Evolutionary conservation across 1,140 invertebrate genomes (phyloP), one percentile per base, ranked within the genome.

Genomic region (Metopolophium dirhodum): DNA sequence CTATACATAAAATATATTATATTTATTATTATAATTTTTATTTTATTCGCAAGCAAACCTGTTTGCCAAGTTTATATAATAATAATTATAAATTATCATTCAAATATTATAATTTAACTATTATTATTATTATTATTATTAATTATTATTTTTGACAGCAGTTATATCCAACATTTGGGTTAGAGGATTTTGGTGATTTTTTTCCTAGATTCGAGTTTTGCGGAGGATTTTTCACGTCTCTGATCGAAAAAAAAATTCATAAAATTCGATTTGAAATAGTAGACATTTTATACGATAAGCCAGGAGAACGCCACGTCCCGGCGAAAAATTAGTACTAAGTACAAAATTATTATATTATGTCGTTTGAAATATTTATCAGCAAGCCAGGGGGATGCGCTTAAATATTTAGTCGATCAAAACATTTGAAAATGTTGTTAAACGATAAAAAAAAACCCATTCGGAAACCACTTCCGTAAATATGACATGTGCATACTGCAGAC

Each of bases 201-300:
- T 41, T 41, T 41, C 4, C 41, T 41, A 41, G 37, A 37, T 37
- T 14, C 11, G 30, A 4, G 18, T 18, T 68, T 68, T n/a, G 61
- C 0, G 0, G n/a, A 3, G 0, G 18, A n/a, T n/a, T n/a, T 22
- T 54, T 51, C 18, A 22, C 20, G 22, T 6, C 7, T 54, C 20
- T 2, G 61, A 30, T 77, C 4, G n/a, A n/a, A 77, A 77, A 68
- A 61, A 0, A 41, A 0, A 68, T n/a, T 2, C 14, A 68, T 14
- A n/a, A 2, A 77, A 77, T 77, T 77, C n/a, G n/a, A 77, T 77
- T 77, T 11, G 61, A 61, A 61, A 26, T 26, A n/a, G 61, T 20
- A 18, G 8, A 68, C 6, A n/a, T 77, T n/a, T 77, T 0, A 11
- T 30, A 30, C 61, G 14, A 20, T 77, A n/a, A 14, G 30, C 30